A percentile compares a stretch with the other conserved stretches of the same genome.
These are phyloP conservation scores for Netelia virgata DNA, from an alignment of 2,888 invertebrate genomes.

Conservation along the genomic window DNA sequence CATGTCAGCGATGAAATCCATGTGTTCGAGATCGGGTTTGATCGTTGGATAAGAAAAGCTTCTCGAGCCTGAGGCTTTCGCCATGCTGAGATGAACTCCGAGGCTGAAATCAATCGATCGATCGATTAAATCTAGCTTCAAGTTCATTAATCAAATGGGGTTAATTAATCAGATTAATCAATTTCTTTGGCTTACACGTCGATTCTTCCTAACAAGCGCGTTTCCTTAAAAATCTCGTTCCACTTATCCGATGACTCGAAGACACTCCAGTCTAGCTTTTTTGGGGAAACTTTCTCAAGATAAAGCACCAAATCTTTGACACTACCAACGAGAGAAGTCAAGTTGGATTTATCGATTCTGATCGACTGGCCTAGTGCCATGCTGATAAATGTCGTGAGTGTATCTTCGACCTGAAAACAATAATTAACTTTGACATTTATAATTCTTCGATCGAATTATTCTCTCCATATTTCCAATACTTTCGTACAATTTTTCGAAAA, in stretches of 20 bases:
- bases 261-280: slow-evolving; percentile 73
- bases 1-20: slow-evolving; percentile 76
- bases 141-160: not conserved
- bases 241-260: slow-evolving; percentile 72
- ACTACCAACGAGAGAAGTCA: slow-evolving; percentile 76
- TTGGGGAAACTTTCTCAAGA: slow-evolving; percentile 69
- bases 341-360: slow-evolving; percentile 75
- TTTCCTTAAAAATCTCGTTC: slow-evolving; percentile 71
- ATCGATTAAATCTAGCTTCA: not conserved
- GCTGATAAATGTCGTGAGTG: slow-evolving; percentile 75
- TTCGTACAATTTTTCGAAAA: slow-evolving; percentile 75
- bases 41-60: slow-evolving; percentile 77
- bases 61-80: slow-evolving; percentile 73
- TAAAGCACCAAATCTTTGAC: slow-evolving; percentile 74
- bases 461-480: slow-evolving; percentile 20
- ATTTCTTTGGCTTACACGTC: slow-evolving; percentile 73
- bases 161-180: not conserved
- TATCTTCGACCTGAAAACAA: slow-evolving; percentile 73
- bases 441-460: not conserved
- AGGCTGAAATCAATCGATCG: slow-evolving; percentile 69
- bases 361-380: slow-evolving; percentile 75
- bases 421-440: not conserved
- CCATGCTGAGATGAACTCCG: slow-evolving; percentile 78
- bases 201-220: slow-evolving; percentile 70
- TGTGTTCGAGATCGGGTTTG: slow-evolving; percentile 76